These are phyloP conservation scores for Cairina moschata DNA, from an alignment of 2,113 vertebrate species.

Conservation along the genomic window DNA sequence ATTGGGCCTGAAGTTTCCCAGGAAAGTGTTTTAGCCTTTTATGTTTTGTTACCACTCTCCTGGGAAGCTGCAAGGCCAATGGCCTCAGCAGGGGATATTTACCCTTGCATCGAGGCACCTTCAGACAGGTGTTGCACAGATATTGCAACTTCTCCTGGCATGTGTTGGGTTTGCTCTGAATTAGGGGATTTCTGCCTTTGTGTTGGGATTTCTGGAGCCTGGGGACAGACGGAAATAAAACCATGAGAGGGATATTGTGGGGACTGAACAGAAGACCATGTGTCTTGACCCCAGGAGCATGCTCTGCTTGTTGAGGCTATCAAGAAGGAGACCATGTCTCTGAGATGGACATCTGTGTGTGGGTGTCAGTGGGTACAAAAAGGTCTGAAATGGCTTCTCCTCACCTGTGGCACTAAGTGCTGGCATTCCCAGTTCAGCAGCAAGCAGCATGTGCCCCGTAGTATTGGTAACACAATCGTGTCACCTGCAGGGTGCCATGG, in stretches of 20 bases:
- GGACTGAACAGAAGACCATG: neutral
- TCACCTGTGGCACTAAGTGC: neutral
- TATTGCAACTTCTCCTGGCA: fast-evolving
- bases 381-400: neutral
- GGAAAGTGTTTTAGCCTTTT: neutral
- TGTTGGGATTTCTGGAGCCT: neutral
- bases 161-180: neutral
- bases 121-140: neutral
- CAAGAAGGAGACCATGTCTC: neutral
- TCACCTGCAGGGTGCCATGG: neutral
- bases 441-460: fast-evolving
- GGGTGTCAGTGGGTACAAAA: neutral
- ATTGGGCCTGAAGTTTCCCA: neutral
- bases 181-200: neutral
- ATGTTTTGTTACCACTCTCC: neutral
- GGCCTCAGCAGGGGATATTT: fast-evolving
- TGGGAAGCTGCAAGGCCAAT: neutral
- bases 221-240: neutral
- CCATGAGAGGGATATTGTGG: neutral
- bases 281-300: neutral
- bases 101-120: neutral
- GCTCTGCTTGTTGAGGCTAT: neutral
- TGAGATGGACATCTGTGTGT: neutral
- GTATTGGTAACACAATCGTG: fast-evolving
- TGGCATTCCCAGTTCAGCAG: neutral